These are phyloP conservation scores for Sinocyclocheilus anophthalmus DNA, from an alignment of 2,113 vertebrate species.

Conservation along the genomic window DNA sequence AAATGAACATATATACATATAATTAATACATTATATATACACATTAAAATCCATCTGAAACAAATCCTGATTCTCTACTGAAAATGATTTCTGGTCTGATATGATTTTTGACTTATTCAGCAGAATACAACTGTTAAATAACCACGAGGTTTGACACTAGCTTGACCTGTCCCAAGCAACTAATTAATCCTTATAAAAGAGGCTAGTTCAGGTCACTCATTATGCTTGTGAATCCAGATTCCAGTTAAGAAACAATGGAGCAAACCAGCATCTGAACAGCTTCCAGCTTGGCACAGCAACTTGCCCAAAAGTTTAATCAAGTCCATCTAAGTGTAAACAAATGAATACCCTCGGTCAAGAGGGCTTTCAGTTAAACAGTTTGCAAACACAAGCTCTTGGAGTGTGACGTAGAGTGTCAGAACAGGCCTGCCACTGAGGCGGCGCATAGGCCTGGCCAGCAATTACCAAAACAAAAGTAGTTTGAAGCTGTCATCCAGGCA, in stretches of 20 bases:
- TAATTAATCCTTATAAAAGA: conserved; percentile 14
- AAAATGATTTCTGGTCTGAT: neutral
- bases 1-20: neutral
- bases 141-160: neutral
- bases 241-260: conserved; percentile 12
- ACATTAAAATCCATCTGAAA: too few species aligned
- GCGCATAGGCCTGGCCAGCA: neutral
- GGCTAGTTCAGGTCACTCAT: neutral
- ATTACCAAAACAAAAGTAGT: conserved; percentile 16
- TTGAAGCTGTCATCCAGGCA: conserved; percentile 38
- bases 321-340: conserved; percentile 50
- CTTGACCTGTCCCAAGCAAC: conserved; percentile 5
- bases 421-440: neutral
- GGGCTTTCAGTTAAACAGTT: conserved; percentile 45
- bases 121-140: neutral
- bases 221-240: conserved; percentile 9
- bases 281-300: conserved; percentile 37
- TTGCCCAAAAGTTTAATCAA: conserved; percentile 63
- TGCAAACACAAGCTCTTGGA: conserved; percentile 30
- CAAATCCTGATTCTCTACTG: neutral
- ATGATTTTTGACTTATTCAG: neutral
- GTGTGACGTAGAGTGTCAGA: neutral
- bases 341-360: conserved; percentile 56
- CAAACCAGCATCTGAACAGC: conserved; percentile 38
- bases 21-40: neutral